phyloP scores from a whole-genome alignment of 2,888 invertebrate genomes.

The Conchocele bisecta region DNA sequence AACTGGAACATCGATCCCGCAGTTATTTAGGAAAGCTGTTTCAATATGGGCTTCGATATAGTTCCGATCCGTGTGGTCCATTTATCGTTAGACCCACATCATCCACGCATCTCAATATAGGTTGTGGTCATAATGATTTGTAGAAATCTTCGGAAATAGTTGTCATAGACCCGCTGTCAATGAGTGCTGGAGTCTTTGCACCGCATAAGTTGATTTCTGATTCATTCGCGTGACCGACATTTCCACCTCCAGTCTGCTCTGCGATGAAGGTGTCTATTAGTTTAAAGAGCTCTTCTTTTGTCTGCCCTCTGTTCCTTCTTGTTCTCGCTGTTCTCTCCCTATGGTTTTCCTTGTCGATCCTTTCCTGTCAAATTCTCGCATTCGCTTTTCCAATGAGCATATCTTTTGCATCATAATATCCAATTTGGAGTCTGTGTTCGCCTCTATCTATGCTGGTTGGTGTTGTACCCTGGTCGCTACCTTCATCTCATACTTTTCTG shows the following conservation, averaged over 20 bases:
- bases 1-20: not conserved
- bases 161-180: constrained; percentile 20
- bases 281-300: too few relatives aligned
- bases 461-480: too few relatives aligned
- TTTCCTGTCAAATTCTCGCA: too few relatives aligned
- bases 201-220: not conserved
- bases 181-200: not conserved
- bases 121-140: not conserved
- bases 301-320: too few relatives aligned
- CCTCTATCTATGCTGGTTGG: too few relatives aligned
- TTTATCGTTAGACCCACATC: not conserved
- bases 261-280: not conserved
- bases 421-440: too few relatives aligned
- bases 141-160: constrained; percentile 6
- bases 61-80: not conserved
- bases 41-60: constrained; percentile 6
- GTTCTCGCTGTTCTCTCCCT: too few relatives aligned
- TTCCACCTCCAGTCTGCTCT: not conserved
- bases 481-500: too few relatives aligned
- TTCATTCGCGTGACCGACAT: constrained; percentile 1
- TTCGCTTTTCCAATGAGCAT: too few relatives aligned
- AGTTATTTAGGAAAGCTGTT: not conserved
- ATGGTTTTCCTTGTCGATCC: too few relatives aligned
- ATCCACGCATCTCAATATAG: not conserved
- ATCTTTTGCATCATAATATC: too few relatives aligned